Evolutionary conservation across 2,888 invertebrate species (phyloP), one percentile per base, ranked within the genome.

Genomic region (Idaea straminata): DNA sequence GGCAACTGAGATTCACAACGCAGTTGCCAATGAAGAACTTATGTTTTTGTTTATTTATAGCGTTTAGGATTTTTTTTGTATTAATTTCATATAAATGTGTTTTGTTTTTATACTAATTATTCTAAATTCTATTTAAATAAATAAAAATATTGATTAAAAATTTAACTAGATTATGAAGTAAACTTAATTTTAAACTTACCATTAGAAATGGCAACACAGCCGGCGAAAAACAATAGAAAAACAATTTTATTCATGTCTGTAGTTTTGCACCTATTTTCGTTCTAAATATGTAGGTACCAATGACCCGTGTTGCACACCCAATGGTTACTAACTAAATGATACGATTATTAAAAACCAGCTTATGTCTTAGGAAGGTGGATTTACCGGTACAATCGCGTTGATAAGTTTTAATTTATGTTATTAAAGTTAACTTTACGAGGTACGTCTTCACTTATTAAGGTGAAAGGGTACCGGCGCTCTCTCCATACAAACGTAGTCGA

Each of bases 351-450:
- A 67, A 70, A 67, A 35, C 58, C 65, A 69, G 64, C 69, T 65
- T 71, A 80, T 80, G 79, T 73, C 78, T 82, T 80, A 79, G 75
- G 74, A 69, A 78, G 82, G 80, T 83, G 76, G 89, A 84, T 79
- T 76, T 84, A 86, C 89, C 83, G 83, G 91, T 91, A 86, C 77
- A 75, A 62, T 80, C 81, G 76, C 64, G 70, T 5, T 2, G 47
- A 47, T 7, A 47, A 7, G 47, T 47, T 47, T 47, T 47, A 13
- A 47, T 47, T 47, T 47, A 47, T 25, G 47, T 7, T 36, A 36
- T 7, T 36, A 3, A 36, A 36, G 36, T 47, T 47, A 7, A 10
- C 47, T 13, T 47, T 25, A 25, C 25, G 25, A 25, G 25, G 25
- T 25, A n/a, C n/a, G n/a, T n/a, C n/a, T n/a, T n/a, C n/a, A n/a